Percentiles rank a stretch among this genome's conserved stretches.
phyloP scores from a whole-genome alignment of 2,113 vertebrate genomes.

The Pluvianellus socialis region DNA sequence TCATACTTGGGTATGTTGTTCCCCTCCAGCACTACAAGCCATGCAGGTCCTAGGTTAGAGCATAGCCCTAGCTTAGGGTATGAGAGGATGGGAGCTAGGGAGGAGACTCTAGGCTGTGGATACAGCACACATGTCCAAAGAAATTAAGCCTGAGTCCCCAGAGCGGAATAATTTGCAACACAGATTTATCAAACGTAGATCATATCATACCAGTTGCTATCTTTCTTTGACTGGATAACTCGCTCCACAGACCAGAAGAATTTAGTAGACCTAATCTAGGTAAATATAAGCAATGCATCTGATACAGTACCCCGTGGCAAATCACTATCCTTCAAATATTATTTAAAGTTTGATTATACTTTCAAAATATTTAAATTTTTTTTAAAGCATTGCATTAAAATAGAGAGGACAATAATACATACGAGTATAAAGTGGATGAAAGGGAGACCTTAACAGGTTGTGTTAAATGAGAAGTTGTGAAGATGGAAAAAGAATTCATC shows the following conservation, averaged over 20 bases:
- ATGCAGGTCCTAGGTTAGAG: neutral
- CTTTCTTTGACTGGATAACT: neutral
- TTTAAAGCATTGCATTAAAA: neutral
- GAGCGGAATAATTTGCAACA: neutral
- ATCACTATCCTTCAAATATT: neutral
- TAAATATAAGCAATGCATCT: neutral
- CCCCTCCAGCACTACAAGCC: neutral
- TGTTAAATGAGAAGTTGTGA: neutral
- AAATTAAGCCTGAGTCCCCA: neutral
- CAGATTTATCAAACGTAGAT: neutral
- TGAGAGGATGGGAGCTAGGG: neutral
- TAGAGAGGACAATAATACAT: neutral
- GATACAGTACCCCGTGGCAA: neutral
- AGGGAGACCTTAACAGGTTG: neutral
- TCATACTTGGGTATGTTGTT: neutral
- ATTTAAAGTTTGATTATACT: neutral
- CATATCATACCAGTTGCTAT: neutral
- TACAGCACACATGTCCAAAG: neutral
- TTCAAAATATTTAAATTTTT: neutral
- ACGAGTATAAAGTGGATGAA: neutral
- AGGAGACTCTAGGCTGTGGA: neutral
- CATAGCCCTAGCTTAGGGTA: neutral
- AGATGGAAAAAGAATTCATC: neutral
- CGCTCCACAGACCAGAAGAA: neutral
- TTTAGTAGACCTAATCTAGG: neutral